Conservation (phyloP, 2,113 vertebrate genomes). For the Pachypanchax playfairii region DNA sequence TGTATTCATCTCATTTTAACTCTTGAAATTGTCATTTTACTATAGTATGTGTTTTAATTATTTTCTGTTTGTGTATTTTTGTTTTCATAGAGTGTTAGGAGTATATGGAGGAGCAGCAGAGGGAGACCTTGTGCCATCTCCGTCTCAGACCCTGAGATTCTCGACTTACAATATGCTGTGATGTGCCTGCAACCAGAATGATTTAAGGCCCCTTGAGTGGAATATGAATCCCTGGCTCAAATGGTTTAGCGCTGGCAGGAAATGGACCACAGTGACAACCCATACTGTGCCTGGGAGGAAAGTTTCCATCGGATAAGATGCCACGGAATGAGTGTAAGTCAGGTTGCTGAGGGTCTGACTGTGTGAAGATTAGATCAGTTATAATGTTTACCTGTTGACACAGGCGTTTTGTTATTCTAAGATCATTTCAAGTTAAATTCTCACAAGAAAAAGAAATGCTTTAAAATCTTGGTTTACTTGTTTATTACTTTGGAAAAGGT, state of each 20-base stretch:
- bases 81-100: too few species aligned
- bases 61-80: too few species aligned
- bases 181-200: slow-evolving; percentile 36
- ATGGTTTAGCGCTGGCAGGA: slow-evolving; percentile 59
- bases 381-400: slow-evolving; percentile 22
- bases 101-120: slow-evolving; percentile 63
- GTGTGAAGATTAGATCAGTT: slow-evolving; percentile 35
- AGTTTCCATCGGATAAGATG: slow-evolving; percentile 68
- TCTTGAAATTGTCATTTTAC: too few species aligned
- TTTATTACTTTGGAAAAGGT: slow-evolving; percentile 29
- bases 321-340: slow-evolving; percentile 21
- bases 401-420: slow-evolving; percentile 8
- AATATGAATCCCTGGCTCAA: slow-evolving; percentile 67
- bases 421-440: neutral
- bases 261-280: slow-evolving; percentile 59
- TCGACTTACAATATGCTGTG: slow-evolving; percentile 38
- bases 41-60: neutral
- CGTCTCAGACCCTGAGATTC: slow-evolving; percentile 13
- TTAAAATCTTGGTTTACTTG: slow-evolving; percentile 40
- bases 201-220: slow-evolving; percentile 59
- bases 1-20: too few species aligned
- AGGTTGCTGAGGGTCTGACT: slow-evolving; percentile 6
- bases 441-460: neutral
- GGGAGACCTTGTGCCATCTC: slow-evolving; percentile 63
- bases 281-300: slow-evolving; percentile 49